These are phyloP conservation scores for Leucoma salicis DNA, from an alignment of 2,888 invertebrate species.

Conservation along the genomic window DNA sequence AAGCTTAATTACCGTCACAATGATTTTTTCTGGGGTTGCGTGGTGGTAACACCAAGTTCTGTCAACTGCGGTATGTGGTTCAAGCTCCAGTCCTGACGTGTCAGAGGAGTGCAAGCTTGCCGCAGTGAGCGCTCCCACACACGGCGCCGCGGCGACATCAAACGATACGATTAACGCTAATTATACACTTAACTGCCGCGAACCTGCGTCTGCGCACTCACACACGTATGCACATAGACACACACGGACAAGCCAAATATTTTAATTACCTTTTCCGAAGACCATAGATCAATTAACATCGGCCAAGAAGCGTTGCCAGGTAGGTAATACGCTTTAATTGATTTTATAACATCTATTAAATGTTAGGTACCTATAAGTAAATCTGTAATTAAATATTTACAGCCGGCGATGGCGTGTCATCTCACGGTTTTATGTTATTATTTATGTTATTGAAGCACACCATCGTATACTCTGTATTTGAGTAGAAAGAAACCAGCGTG, in stretches of 20 bases:
- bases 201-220: slow-evolving; percentile 9
- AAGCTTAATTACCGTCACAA: too few species aligned
- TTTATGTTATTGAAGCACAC: too few species aligned
- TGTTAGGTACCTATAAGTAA: background rate
- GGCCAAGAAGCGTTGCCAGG: slow-evolving; percentile 2
- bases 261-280: slow-evolving; percentile 31
- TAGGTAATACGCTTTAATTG: slow-evolving; percentile 19
- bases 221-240: background rate
- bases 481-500: too few species aligned
- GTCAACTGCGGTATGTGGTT: too few species aligned
- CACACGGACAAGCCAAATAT: slow-evolving; percentile 28
- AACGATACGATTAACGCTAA: slow-evolving; percentile 33
- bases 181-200: slow-evolving; percentile 31
- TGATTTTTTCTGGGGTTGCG: too few species aligned
- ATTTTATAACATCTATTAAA: slow-evolving; percentile 16
- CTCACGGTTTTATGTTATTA: too few species aligned
- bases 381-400: slow-evolving; percentile 1
- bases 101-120: slow-evolving; percentile 5
- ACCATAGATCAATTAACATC: slow-evolving; percentile 17
- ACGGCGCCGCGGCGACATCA: slow-evolving; percentile 30
- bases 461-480: too few species aligned
- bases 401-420: too few species aligned
- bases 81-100: too few species aligned
- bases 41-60: too few species aligned
- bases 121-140: too few species aligned